Evolutionary conservation across 2,888 invertebrate genomes (phyloP), one percentile per base, ranked within the genome.

Genomic region (Dasysyrphus albostriatus): DNA sequence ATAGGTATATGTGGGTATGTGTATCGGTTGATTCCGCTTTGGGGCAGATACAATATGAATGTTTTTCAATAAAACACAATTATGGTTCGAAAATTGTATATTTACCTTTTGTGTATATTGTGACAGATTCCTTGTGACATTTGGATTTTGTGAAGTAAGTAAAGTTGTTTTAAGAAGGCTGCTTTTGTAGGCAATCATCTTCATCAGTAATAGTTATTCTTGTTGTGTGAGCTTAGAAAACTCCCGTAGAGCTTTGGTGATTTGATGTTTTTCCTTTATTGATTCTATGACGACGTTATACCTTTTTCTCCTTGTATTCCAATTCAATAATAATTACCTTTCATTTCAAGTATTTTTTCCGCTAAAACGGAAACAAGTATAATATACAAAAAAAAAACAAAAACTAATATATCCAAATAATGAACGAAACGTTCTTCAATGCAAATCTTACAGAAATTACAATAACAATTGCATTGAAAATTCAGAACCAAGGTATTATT

Each of bases 391-490:
- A 32, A 14, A 7, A 6, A 14, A 14, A 6, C 0, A 12, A 6
- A 12, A 24, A 12, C 6, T 32, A 32, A 47, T 29, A 54, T 54
- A 54, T 14, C 19, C 4, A 39, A 39, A 42, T 16, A 58, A 58
- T 58, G 34, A 34, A 37, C 5, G 10, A 34, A 58, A 5, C 9
- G 9, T 56, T n/a, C 14, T 56, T 32, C n/a, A 80, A 69, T 75
- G 63, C 56, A 39, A 63, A 82, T 49, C 47, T 49, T 32, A 47
- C 34, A 24, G n/a, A 37, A 77, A 67, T 67, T 83, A 83, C 65
- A 78, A 37, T 16, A 82, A 77, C 72, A 58, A 82, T 76, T 72
- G 76, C 76, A 73, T 72, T 29, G 72, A 34, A 73, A 73, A 77
- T 65, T 83, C 59, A 65, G 32, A 32, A 47, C 32, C 24, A 8